Conservation (phyloP, 2,797 vertebrate species). For the Artibeus jamaicensis region DNA sequence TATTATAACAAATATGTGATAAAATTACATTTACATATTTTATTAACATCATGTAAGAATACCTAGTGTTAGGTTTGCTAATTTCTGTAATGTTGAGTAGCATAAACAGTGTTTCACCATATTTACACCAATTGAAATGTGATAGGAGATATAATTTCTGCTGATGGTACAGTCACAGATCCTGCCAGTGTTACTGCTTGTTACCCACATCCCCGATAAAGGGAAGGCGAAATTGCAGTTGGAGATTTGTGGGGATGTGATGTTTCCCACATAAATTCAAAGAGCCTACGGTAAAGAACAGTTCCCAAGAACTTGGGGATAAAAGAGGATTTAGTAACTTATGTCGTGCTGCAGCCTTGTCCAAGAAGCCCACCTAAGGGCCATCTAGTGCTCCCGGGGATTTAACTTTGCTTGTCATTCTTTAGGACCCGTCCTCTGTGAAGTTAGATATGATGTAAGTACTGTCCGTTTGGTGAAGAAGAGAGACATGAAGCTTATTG, state of each 20-base stretch:
- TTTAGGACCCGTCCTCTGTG: not conserved
- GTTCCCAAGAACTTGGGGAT: not conserved
- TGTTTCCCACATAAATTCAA: not conserved
- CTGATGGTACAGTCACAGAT: not conserved
- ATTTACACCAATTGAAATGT: not conserved
- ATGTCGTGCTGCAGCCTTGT: not conserved
- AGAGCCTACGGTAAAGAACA: not conserved
- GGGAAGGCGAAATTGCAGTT: not conserved
- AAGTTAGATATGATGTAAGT: not conserved
- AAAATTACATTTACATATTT: not conserved
- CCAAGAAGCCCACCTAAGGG: not conserved
- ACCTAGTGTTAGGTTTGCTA: not conserved
- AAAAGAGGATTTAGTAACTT: not conserved
- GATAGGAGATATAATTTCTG: not conserved
- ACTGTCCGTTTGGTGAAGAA: not conserved
- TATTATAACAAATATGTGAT: not conserved
- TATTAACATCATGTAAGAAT: not conserved
- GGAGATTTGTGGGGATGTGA: not conserved
- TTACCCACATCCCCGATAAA: not conserved
- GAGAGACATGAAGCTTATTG: not conserved
- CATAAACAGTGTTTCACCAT: not conserved
- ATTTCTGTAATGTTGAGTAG: not conserved
- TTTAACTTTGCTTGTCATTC: not conserved
- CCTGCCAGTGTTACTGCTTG: not conserved
- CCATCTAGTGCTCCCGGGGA: not conserved